phyloP scores from a whole-genome alignment of 2,888 invertebrate genomes.

The Sycophila texana region DNA sequence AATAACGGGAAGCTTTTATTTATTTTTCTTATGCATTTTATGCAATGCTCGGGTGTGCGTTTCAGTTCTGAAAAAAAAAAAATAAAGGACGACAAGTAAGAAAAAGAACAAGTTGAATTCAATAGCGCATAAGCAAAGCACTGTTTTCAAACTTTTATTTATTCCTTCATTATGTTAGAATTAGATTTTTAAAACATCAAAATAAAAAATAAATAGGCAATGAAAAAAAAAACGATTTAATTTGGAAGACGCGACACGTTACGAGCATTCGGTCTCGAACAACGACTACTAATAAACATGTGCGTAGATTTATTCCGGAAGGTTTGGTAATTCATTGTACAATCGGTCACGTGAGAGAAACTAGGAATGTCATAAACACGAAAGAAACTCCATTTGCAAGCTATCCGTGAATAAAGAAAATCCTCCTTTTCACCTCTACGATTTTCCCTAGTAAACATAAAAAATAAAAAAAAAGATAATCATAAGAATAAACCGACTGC shows the following conservation, averaged over 20 bases:
- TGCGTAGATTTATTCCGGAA: slow-evolving; percentile 54
- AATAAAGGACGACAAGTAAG: slow-evolving; percentile 20
- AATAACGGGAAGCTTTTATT: slow-evolving; percentile 37
- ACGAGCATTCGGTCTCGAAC: slow-evolving; percentile 55
- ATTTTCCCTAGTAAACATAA: slow-evolving; percentile 32
- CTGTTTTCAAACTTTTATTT: slow-evolving; percentile 40
- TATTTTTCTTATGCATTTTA: slow-evolving; percentile 16
- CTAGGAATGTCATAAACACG: slow-evolving; percentile 51
- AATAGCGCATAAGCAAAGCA: slow-evolving; percentile 12
- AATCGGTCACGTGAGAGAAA: slow-evolving; percentile 51
- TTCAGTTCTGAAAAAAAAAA: slow-evolving; percentile 37
- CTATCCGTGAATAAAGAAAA: slow-evolving; percentile 45
- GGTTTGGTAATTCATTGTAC: slow-evolving; percentile 52
- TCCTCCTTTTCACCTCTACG: slow-evolving; percentile 47
- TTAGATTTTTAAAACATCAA: too few species aligned
- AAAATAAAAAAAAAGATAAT: slow-evolving; percentile 42
- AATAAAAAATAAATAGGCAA: slow-evolving; percentile 48
- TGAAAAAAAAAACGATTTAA: slow-evolving; percentile 43
- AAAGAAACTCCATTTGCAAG: slow-evolving; percentile 40
- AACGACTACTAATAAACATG: slow-evolving; percentile 55
- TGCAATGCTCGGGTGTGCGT: slow-evolving; percentile 44
- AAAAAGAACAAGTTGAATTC: slow-evolving; percentile 23
- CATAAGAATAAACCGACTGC: slow-evolving; percentile 29
- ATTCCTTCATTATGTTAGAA: slow-evolving; percentile 3
- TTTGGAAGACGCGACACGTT: slow-evolving; percentile 58